Conservation (phyloP, 2,113 vertebrate species). For the Chaenocephalus aceratus region DNA sequence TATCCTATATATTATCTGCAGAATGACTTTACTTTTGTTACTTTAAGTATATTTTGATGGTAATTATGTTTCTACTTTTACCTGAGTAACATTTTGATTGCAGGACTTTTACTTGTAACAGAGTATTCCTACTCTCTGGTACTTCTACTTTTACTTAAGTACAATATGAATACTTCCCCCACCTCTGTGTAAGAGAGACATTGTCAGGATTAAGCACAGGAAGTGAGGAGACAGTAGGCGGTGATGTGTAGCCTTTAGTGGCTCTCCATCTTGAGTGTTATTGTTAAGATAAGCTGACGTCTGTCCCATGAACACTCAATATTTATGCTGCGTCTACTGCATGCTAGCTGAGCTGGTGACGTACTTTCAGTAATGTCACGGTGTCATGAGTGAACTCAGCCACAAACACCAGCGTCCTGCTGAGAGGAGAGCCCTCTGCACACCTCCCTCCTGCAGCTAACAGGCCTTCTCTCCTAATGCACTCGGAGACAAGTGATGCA, state of each 20-base stretch:
- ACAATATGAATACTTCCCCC: too few species aligned
- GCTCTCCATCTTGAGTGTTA: slow-evolving; percentile 29
- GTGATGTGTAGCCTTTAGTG: not conserved
- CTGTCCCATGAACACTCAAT: slow-evolving; percentile 5
- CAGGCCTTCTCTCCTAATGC: slow-evolving; percentile 21
- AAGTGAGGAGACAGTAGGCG: not conserved
- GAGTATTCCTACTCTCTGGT: too few species aligned
- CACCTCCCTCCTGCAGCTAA: slow-evolving; percentile 21
- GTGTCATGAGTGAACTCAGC: slow-evolving; percentile 17
- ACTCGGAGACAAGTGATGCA: slow-evolving; percentile 18
- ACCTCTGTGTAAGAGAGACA: too few species aligned
- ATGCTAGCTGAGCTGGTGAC: slow-evolving; percentile 29
- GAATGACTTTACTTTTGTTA: too few species aligned
- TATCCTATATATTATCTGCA: too few species aligned
- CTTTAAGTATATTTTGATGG: too few species aligned
- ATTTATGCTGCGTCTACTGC: not conserved
- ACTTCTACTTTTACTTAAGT: too few species aligned
- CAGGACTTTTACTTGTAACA: too few species aligned
- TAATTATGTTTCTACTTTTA: too few species aligned
- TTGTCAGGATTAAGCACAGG: not conserved
- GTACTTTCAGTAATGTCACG: slow-evolving; percentile 39
- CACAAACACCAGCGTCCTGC: slow-evolving; percentile 6
- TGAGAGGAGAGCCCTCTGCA: slow-evolving; percentile 19
- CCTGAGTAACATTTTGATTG: too few species aligned
- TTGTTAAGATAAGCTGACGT: slow-evolving; percentile 28